Conservation (phyloP, 2,888 invertebrate genomes). For the Plagiodera versicolora region DNA sequence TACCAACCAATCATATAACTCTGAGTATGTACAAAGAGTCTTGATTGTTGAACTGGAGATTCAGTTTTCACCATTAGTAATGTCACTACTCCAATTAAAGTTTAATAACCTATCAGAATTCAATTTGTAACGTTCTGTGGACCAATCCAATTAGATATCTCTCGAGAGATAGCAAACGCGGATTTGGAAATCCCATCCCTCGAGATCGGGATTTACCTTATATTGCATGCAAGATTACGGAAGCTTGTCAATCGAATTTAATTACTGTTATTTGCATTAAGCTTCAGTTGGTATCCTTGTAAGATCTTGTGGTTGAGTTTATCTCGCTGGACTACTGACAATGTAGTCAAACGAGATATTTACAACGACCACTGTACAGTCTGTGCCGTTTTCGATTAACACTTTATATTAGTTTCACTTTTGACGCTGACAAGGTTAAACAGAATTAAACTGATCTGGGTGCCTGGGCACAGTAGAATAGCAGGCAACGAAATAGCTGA, state of each 20-base stretch:
- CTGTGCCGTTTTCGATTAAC: too few species aligned
- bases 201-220: conserved; percentile 32
- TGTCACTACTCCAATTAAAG: conserved; percentile 11
- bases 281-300: conserved; percentile 15
- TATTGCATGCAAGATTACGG: conserved; percentile 27
- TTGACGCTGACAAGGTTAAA: too few species aligned
- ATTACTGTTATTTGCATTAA: conserved; percentile 38
- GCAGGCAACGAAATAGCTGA: too few species aligned
- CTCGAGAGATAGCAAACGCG: conserved; percentile 12
- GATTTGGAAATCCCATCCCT: conserved; percentile 10
- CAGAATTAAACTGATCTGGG: too few species aligned
- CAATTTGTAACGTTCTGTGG: conserved; percentile 12
- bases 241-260: conserved; percentile 35
- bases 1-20: too few species aligned
- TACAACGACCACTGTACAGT: background rate
- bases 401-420: too few species aligned
- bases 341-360: background rate
- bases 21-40: too few species aligned
- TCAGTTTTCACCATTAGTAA: background rate
- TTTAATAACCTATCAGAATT: conserved; percentile 17
- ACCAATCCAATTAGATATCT: conserved; percentile 24
- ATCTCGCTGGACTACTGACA: background rate
- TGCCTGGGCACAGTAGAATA: too few species aligned
- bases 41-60: background rate
- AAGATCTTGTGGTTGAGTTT: conserved; percentile 5